Evolutionary conservation across 2,888 invertebrate genomes (phyloP).

Genomic region (Gastracanthus pulcherrimus): DNA sequence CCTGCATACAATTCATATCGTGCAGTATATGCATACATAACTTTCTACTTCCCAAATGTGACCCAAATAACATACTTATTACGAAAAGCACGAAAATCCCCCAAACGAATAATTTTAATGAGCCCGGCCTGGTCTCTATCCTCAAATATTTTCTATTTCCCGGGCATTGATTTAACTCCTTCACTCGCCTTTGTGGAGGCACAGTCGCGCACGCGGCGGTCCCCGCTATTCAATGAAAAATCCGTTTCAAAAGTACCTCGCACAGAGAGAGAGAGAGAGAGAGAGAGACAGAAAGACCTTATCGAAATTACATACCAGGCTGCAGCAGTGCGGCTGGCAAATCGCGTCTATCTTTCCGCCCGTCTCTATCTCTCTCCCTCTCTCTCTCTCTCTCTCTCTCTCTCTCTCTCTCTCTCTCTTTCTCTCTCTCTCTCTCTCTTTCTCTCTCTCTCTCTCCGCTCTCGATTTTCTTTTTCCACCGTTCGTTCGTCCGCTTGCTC

Average conservation of each 20-base stretch:
- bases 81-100: neutral
- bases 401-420: conserved; percentile 7
- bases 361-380: neutral
- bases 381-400: conserved; percentile 6
- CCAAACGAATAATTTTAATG: neutral
- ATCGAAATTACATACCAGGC: conserved; percentile 46
- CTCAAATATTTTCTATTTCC: neutral
- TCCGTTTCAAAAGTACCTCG: conserved; percentile 26
- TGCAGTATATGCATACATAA: no score
- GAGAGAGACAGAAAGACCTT: no score
- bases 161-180: conserved; percentile 4
- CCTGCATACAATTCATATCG: no score
- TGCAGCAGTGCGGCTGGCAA: conserved; percentile 26
- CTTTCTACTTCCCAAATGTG: neutral
- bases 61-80: neutral
- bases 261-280: no score
- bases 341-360: conserved; percentile 33
- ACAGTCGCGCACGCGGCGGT: no score
- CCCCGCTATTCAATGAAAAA: conserved; percentile 29
- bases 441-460: conserved; percentile 5
- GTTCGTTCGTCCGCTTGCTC: no score
- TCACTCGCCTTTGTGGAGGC: neutral
- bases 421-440: conserved; percentile 24
- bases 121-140: neutral
- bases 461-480: conserved; percentile 21